Conservation (phyloP, 2,888 invertebrate species). For the Amorpha juglandis region DNA sequence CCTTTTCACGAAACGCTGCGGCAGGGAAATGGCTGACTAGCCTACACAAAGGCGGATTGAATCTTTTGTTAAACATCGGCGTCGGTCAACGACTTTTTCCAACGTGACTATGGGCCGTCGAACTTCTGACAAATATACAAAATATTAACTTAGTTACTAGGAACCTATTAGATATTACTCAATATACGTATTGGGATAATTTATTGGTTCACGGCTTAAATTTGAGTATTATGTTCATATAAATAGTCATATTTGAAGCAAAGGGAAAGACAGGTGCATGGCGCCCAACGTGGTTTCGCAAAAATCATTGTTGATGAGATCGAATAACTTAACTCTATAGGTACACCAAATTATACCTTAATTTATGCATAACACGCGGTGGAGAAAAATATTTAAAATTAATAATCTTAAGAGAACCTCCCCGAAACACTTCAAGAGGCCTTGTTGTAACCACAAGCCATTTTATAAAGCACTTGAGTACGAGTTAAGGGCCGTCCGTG, state of each 20-base stretch:
- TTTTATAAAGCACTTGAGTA: neutral
- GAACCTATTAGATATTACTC: neutral
- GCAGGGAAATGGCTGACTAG: neutral
- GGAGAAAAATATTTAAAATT: no score
- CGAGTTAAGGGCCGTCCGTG: no score
- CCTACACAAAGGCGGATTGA: neutral
- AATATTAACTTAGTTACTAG: no score
- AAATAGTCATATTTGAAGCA: no score
- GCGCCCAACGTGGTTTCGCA: slow-evolving; percentile 8
- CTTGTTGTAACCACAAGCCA: neutral
- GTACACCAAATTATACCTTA: no score
- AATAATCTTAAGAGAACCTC: neutral
- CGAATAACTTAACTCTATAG: no score
- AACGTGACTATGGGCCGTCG: neutral
- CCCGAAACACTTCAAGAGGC: neutral
- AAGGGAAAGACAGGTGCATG: no score
- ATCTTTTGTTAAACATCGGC: slow-evolving; percentile 5
- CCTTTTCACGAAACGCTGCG: neutral
- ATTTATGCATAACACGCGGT: no score
- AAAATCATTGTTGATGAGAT: neutral
- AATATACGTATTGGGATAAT: neutral
- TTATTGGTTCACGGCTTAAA: neutral
- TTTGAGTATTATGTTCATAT: no score
- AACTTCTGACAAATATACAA: neutral
- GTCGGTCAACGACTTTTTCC: slow-evolving; percentile 9